These are phyloP conservation scores for Zaprionus lineosus DNA, from an alignment of 2,888 invertebrate genomes.

Conservation along the genomic window DNA sequence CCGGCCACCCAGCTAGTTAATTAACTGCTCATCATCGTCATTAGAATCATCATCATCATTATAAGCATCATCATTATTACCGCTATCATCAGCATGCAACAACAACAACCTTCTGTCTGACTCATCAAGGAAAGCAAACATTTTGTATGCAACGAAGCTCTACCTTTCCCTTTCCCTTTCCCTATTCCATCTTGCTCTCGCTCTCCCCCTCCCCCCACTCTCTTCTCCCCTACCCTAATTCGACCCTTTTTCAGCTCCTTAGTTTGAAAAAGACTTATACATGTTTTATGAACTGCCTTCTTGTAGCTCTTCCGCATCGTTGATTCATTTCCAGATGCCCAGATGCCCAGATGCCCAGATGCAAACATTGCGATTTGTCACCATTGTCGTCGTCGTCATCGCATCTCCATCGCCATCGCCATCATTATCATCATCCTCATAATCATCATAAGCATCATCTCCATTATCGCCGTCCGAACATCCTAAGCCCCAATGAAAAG, in stretches of 20 bases:
- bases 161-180: not conserved
- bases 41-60: not conserved
- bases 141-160: no score
- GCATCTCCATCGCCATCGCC: no score
- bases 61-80: not conserved
- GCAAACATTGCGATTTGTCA: constrained; percentile 62
- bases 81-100: not conserved
- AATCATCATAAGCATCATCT: no score
- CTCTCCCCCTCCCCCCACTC: not conserved
- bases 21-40: not conserved
- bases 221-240: no score
- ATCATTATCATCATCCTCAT: no score
- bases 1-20: constrained; percentile 49
- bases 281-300: constrained; percentile 31
- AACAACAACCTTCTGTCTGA: constrained; percentile 1
- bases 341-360: constrained; percentile 56
- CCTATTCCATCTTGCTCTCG: not conserved
- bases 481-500: constrained; percentile 15
- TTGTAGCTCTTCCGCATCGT: constrained; percentile 44
- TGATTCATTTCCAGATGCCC: constrained; percentile 49
- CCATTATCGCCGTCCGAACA: no score
- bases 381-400: no score
- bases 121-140: constrained; percentile 37
- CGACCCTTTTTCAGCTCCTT: not conserved
- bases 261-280: constrained; percentile 27